Percentiles rank a stretch among this genome's conserved stretches.
Conservation (phyloP, 2,113 vertebrate species). For the Lasiurus borealis region DNA sequence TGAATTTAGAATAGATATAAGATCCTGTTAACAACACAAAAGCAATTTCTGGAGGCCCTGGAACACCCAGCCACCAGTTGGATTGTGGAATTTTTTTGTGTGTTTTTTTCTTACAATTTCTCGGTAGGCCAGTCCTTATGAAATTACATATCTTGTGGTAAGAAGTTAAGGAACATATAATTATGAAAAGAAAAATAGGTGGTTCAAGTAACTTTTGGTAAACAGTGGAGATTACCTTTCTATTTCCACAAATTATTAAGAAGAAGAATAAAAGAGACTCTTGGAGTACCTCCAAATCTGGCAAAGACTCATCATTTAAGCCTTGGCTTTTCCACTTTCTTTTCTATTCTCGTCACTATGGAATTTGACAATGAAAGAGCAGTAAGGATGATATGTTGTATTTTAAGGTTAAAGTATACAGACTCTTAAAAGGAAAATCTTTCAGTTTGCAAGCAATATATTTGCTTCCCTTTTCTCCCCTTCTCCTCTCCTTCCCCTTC, state of each 20-base stretch:
- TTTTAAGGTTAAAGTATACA: background rate
- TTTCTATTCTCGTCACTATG: background rate
- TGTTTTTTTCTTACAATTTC: no score
- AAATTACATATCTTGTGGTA: background rate
- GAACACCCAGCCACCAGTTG: background rate
- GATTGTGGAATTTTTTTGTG: no score
- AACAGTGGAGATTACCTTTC: background rate
- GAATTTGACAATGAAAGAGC: background rate
- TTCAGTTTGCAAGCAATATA: background rate
- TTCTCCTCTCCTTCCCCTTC: fast-evolving
- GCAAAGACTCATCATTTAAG: background rate
- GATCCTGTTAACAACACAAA: background rate
- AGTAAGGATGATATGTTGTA: background rate
- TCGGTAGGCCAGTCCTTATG: no score
- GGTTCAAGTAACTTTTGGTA: background rate
- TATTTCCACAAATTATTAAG: background rate
- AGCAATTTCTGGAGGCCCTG: background rate
- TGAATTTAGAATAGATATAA: background rate
- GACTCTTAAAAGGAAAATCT: background rate
- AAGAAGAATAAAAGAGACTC: background rate
- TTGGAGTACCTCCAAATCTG: background rate
- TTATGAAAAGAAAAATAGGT: background rate
- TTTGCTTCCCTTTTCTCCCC: background rate
- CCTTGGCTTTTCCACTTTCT: background rate
- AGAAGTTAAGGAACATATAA: background rate